Base-by-base conservation (phyloP, 2,113 vertebrate species). In the Grus americana region DNA sequence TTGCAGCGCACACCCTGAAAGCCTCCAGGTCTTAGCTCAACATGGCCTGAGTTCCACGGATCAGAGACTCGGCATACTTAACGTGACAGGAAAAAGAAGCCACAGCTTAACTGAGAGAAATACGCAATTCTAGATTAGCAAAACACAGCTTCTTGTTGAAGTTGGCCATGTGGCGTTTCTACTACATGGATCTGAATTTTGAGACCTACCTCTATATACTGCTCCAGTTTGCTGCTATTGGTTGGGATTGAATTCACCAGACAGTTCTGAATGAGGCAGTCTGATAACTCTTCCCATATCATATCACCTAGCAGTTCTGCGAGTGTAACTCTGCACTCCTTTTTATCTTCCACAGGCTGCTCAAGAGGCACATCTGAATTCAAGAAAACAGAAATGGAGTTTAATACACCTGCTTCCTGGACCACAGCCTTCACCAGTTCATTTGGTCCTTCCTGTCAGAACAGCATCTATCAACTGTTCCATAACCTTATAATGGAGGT, bases 251-350 rank as follows among this genome's bases (percentile, higher is more conserved):
- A 99, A 92, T 99, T 98, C 79, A 99, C 98, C 86, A 99, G 97
- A 82, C 99, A 99, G 92, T 99, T 98, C 50, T 98, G 98, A 96
- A 99, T 99, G 95, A 99, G 98, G 95, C 98, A 99, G 72, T 98
- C 98, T 0, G 99, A 99, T 49, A 99, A 91, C 32, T 99, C 99
- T 85, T 99, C 98, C 99, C 99, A 99, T 73, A 99, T 98, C 95
- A 98, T 65, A 54, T 98, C 98, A 15, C 99, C 99, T 34, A 99
- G 97, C 74, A 99, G 97, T 27, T 98, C 96, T 1, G 99, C 97
- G 9, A 99, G 80, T 0, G 58, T 32, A 4, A 97, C 86, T 16
- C 63, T 62, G 75, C 83, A 5, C 1, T 73, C 40, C 65, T 95
- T 83, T 7, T 94, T 90, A 26, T 82, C 94, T 88, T 98, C 96